phyloP scores from a whole-genome alignment of 1,140 invertebrate genomes.

The Pseudomyrmex pallidus region DNA sequence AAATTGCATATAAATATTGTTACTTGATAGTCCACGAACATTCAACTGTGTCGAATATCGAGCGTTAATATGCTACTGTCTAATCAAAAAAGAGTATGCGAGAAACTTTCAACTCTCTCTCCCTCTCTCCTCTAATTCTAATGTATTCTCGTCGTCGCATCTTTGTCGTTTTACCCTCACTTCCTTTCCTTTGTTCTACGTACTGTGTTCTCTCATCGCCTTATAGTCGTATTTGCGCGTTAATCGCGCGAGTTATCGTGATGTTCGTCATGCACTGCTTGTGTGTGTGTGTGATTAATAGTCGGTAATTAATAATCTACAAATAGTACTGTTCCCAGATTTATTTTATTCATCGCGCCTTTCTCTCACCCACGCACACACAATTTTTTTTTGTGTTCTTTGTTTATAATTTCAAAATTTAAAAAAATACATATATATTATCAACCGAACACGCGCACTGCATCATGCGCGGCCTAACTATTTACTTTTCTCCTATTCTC shows the following conservation, averaged over 20 bases:
- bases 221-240: conserved; percentile 25
- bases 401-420: conserved; percentile 82
- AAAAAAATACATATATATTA: conserved; percentile 85
- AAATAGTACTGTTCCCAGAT: conserved; percentile 81
- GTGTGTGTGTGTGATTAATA: conserved; percentile 69
- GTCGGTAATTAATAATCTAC: conserved; percentile 74
- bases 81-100: conserved; percentile 30
- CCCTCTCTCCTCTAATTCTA: conserved; percentile 2
- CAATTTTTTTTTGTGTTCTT: conserved; percentile 71
- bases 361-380: conserved; percentile 61
- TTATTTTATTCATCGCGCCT: conserved; percentile 68
- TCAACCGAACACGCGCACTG: conserved; percentile 79
- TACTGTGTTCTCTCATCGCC: conserved; percentile 16
- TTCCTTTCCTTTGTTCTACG: background rate
- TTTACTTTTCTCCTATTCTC: conserved; percentile 66
- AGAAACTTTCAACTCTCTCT: conserved; percentile 39
- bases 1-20: conserved; percentile 26
- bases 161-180: conserved; percentile 19
- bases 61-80: conserved; percentile 30
- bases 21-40: conserved; percentile 36
- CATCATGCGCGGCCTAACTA: conserved; percentile 68
- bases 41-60: conserved; percentile 31
- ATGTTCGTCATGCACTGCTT: conserved; percentile 36
- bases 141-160: conserved; percentile 19
- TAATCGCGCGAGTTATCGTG: conserved; percentile 47